These are phyloP conservation scores for Idaea dimidiata DNA, from an alignment of 2,888 invertebrate genomes.

Conservation along the genomic window DNA sequence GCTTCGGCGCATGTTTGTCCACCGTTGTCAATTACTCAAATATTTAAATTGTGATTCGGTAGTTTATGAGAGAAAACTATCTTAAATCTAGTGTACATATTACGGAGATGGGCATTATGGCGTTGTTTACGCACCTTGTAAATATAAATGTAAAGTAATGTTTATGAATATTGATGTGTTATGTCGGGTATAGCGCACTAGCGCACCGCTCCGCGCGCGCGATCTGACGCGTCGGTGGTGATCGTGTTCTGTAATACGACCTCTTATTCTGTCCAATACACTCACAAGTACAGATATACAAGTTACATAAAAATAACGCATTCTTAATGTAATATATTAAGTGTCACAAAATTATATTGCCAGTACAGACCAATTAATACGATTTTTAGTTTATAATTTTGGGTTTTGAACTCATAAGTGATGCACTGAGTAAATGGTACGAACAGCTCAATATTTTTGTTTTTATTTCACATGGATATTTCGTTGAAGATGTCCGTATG, in stretches of 20 bases:
- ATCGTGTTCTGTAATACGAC: slow-evolving; percentile 56
- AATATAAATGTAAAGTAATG: slow-evolving; percentile 76
- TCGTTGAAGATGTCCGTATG: slow-evolving; percentile 77
- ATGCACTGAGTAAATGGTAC: slow-evolving; percentile 60
- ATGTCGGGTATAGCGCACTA: slow-evolving; percentile 32
- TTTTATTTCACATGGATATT: slow-evolving; percentile 63
- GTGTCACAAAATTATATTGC: slow-evolving; percentile 74
- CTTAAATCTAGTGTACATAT: slow-evolving; percentile 79
- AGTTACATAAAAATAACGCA: slow-evolving; percentile 63
- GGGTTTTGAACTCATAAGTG: slow-evolving; percentile 66
- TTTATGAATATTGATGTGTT: slow-evolving; percentile 66
- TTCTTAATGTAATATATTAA: slow-evolving; percentile 58
- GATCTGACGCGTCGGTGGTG: slow-evolving; percentile 14
- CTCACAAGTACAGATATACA: slow-evolving; percentile 69
- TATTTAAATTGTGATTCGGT: slow-evolving; percentile 81
- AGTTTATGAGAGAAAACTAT: slow-evolving; percentile 80
- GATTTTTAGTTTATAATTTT: slow-evolving; percentile 61
- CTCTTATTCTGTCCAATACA: slow-evolving; percentile 76
- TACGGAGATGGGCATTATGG: slow-evolving; percentile 79
- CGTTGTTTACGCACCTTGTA: slow-evolving; percentile 70
- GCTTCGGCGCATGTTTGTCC: slow-evolving; percentile 78
- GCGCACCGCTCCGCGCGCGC: slow-evolving; percentile 34
- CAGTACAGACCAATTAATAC: slow-evolving; percentile 68
- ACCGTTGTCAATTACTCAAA: slow-evolving; percentile 80
- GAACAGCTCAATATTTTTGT: slow-evolving; percentile 67